Base-by-base conservation (phyloP, 1,140 invertebrate genomes). In the Bombus affinis region DNA sequence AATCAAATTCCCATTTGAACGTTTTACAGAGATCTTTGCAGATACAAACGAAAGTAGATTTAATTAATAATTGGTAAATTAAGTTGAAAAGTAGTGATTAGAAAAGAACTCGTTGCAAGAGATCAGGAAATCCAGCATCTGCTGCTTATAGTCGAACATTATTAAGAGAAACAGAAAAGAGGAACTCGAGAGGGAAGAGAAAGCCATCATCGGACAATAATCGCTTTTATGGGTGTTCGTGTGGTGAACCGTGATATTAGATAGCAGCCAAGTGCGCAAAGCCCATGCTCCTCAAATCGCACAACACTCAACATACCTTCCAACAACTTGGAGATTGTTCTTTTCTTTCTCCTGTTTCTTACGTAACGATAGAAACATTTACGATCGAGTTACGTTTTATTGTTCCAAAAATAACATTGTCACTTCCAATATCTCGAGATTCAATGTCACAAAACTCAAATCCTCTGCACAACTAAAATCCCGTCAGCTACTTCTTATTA, bases 161-260 rank as follows among this genome's bases (percentile, higher is more conserved):
- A 91, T 90, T 89, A 87, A 89, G 88, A 90, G 89, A 85, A 81
- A 65, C 80, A 42, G 85, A 83, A 76, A 73, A 71, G 66, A 86
- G 75, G 70, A 83, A 72, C 65, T 82, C 70, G 25, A 47, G 25
- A 76, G 71, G 28, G 83, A 80, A 88, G 88, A 90, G 90, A 89
- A 89, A 91, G 91, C 90, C 89, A 94, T 94, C 92, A 92, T 92
- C 91, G 91, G 90, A 92, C 93, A 93, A 93, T 93, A 93, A 94
- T 94, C 91, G 91, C 89, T 92, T 93, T 93, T 94, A 93, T 93
- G 91, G 89, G 91, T 92, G 91, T 93, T 92, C 90, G 90, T 92
- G 92, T 91, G 90, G 93, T 87, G 90, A 91, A 89, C 83, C 91
- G 88, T 92, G 89, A 93, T 93, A 93, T 93, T 93, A 90, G 88